These are phyloP conservation scores for Diachasma alloeum DNA, from an alignment of 1,140 invertebrate genomes.

Conservation along the genomic window DNA sequence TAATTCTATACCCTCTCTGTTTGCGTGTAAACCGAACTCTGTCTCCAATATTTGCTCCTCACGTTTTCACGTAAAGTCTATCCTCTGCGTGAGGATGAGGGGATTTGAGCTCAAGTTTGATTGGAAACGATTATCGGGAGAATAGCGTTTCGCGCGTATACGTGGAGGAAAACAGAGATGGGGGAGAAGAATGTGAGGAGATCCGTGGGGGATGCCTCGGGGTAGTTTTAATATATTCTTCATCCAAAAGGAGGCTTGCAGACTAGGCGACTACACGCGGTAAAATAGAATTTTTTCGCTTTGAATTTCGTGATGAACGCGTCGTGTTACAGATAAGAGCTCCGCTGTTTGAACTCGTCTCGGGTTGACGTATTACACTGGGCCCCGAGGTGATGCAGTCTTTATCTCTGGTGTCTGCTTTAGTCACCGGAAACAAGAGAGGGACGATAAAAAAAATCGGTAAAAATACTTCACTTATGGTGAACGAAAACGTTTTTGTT, in stretches of 20 bases:
- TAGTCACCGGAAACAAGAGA: background rate
- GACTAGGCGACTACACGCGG: background rate
- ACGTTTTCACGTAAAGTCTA: background rate
- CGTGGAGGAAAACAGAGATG: background rate
- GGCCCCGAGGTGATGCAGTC: background rate
- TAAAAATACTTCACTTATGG: background rate
- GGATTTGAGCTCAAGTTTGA: background rate
- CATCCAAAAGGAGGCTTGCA: background rate
- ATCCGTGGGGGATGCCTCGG: background rate
- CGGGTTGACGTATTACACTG: background rate
- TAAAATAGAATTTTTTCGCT: background rate
- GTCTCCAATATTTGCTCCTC: background rate
- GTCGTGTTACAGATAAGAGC: background rate
- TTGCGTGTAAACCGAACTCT: background rate
- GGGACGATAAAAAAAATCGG: background rate
- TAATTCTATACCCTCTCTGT: background rate
- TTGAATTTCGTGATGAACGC: background rate
- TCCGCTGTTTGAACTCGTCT: background rate
- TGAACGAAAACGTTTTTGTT: background rate
- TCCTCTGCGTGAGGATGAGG: background rate
- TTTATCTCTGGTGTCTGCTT: background rate
- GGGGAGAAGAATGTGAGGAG: background rate
- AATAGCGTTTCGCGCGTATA: background rate
- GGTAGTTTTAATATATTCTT: background rate
- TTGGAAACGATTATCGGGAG: background rate